phyloP scores from a whole-genome alignment of 2,113 vertebrate genomes.

The Anthoscopus minutus region DNA sequence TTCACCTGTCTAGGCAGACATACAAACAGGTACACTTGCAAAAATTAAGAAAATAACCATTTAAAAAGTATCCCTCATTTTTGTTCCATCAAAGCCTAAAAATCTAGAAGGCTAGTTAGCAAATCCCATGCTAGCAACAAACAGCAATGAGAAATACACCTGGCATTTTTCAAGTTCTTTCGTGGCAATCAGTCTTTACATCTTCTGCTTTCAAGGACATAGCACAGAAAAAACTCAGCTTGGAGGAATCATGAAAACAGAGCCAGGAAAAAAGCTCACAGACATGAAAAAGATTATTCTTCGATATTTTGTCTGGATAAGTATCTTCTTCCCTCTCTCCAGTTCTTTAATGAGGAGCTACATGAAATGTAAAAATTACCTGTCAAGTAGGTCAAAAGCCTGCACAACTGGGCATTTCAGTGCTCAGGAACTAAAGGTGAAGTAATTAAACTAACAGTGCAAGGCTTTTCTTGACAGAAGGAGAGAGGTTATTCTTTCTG shows the following conservation, averaged over 20 bases:
- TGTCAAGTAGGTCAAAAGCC: conserved; percentile 25
- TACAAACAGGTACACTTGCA: fast-evolving
- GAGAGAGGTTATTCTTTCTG: background rate
- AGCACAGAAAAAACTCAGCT: background rate
- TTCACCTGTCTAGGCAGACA: background rate
- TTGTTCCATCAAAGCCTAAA: background rate
- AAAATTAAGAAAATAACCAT: background rate
- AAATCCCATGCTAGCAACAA: background rate
- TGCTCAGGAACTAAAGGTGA: background rate
- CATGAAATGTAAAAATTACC: background rate
- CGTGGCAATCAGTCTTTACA: background rate
- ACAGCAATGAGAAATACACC: background rate
- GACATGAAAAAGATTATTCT: background rate
- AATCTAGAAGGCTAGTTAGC: background rate
- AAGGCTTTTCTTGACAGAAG: background rate
- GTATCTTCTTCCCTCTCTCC: background rate
- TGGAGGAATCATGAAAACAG: background rate
- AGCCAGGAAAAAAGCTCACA: background rate
- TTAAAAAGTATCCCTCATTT: background rate
- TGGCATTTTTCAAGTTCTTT: background rate
- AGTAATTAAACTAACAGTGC: background rate
- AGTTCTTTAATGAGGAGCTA: background rate
- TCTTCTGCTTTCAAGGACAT: conserved; percentile 23
- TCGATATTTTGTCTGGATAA: background rate
- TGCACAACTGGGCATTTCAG: background rate